Base-by-base conservation (phyloP, 2,113 vertebrate species). In the Noctilio leporinus region DNA sequence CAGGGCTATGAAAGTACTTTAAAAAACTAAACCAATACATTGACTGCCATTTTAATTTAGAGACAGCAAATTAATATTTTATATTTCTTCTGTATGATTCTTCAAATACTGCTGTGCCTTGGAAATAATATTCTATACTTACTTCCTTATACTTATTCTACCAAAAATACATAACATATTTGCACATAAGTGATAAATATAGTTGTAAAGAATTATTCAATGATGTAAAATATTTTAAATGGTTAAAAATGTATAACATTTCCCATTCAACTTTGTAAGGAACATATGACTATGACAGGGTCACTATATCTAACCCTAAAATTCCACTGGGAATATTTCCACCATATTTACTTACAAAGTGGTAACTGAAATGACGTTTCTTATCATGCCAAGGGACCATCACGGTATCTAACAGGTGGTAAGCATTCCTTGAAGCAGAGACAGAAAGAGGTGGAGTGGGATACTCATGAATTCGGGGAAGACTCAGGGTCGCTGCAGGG, bases 71-170 rank as follows among this genome's bases (percentile, higher is more conserved):
- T 81, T 73, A 67, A 28, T 33, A 75, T 53, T 59, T 85, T 81
- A 49, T 11, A 62, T 38, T 55, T 77, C 43, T 80, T 82, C 38
- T 86, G 59, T 83, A 73, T 72, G 86, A 77, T 55, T 89, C 49
- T 62, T 91, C n/a, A 94, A 88, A 82, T 75, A 93, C 15, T 91
- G 83, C 86, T n/a, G 38, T 84, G 57, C 49, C n/a, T 86, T 89
- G 38, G 11, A n/a, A 91, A 81, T 80, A 89, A 86, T 26, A 83
- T 30, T 24, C 45, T 82, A 75, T 20, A 33, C 47, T 85, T 93
- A 93, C 17, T 28, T 89, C 88, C 26, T 90, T 78, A 84, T 33
- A 49, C 20, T 43, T 93, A 73, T 4, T 12, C 19, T 65, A 93
- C 8, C 8, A 65, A 93, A 59, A 97, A 83, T 70, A 14, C 7